Base-by-base conservation (phyloP, 1,140 invertebrate genomes). In the Drosophila triauraria region DNA sequence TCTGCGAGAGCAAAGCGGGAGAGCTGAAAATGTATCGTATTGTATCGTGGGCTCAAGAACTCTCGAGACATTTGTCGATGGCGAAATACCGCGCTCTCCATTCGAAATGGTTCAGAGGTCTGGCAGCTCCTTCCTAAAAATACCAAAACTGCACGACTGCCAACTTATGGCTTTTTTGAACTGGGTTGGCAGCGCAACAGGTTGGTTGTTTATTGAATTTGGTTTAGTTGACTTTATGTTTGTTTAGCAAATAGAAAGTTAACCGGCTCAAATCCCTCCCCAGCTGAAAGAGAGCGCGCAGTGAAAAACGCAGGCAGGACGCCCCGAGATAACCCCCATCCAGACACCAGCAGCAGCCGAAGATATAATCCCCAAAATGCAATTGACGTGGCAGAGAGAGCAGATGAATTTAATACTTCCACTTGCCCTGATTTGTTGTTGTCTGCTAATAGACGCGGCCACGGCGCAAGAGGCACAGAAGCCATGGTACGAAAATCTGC, bases 401-500 rank as follows among this genome's bases (percentile, higher is more conserved):
- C 75, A 44, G 61, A 63, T 51, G 67, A 83, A 80, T 80, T 44
- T 80, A 47, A 60, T 87, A 44, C 38, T 75, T 50, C 32, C 68
- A 50, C 59, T 88, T 44, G 69, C 59, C 12, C 53, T 88, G 20
- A 80, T 88, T 63, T 80, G 60, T 61, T 68, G 69, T 75, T 57
- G 81, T 25, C 35, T 68, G 13, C 42, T 88, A 20, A 65, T 88
- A 40, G 63, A 64, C 23, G 67, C 53, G 40, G 48, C 40, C 38
- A 53, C 35, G 15, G 80, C 84, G 7, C 90, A 92, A 43, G 91
- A 93, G 46, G 75, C 78, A 27, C 82, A 86, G 30, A 78, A 82
- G 50, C 92, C 91, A 76, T 97, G 96, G 96, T 97, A 97, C 92
- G 96, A 97, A 93, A 95, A 95, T 68, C 90, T 97, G 54, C 97